A percentile compares a stretch with the other conserved stretches of the same genome.
phyloP scores from a whole-genome alignment of 2,888 invertebrate species.

The Melanchra persicariae region DNA sequence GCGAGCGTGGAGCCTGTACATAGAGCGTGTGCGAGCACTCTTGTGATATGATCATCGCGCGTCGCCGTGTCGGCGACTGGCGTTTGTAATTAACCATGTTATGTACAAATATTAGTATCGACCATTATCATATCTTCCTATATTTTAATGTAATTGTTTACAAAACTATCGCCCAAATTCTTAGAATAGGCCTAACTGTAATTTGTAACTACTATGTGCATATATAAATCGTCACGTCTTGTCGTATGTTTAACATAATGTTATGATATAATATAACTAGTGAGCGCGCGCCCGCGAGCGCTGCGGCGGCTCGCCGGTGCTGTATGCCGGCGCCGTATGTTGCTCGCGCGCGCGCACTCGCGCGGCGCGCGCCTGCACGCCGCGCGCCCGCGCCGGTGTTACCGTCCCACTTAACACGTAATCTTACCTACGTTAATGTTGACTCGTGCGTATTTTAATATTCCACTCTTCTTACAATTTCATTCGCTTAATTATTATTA shows the following conservation, averaged over 20 bases:
- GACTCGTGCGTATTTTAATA: conserved; percentile 73
- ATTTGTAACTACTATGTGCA: conserved; percentile 49
- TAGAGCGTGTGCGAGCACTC: conserved; percentile 28
- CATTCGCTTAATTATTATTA: conserved; percentile 56
- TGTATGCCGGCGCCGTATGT: not conserved
- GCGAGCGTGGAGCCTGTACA: conserved; percentile 4
- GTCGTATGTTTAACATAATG: conserved; percentile 54
- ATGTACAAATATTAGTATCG: conserved; percentile 58
- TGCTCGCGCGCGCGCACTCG: conserved; percentile 26
- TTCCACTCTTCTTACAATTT: conserved; percentile 58
- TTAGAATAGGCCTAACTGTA: conserved; percentile 69
- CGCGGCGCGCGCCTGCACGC: conserved; percentile 42
- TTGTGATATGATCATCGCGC: conserved; percentile 37
- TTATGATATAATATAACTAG: conserved; percentile 34
- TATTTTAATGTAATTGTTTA: conserved; percentile 67
- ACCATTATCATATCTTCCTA: conserved; percentile 69
- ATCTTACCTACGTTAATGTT: conserved; percentile 68
- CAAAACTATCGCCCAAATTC: conserved; percentile 64
- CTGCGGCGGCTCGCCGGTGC: not conserved
- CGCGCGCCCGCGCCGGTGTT: conserved; percentile 65
- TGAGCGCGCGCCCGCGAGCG: conserved; percentile 38
- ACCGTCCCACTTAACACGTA: conserved; percentile 70
- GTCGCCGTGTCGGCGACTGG: conserved; percentile 24
- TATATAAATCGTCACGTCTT: conserved; percentile 47
- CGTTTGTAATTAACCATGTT: conserved; percentile 46